These are phyloP conservation scores for Lynx canadensis DNA, from an alignment of 2,113 vertebrate genomes.

Conservation along the genomic window DNA sequence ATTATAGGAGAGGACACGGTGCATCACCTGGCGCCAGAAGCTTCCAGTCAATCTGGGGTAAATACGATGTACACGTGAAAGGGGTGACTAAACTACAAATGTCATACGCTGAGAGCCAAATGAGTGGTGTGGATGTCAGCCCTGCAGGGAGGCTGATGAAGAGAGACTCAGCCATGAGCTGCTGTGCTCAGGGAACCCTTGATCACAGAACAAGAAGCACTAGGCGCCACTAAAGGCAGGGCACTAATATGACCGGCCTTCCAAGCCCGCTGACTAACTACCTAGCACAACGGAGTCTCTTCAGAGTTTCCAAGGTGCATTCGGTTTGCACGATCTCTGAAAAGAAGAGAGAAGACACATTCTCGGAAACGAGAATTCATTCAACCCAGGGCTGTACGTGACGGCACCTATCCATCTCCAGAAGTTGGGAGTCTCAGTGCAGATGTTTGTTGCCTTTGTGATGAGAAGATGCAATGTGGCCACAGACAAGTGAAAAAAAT, in stretches of 20 bases:
- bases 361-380: background rate
- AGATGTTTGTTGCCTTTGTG: background rate
- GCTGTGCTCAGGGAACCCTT: background rate
- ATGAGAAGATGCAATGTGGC: background rate
- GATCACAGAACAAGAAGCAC: background rate
- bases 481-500: background rate
- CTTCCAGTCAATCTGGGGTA: background rate
- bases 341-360: background rate
- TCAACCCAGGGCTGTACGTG: background rate
- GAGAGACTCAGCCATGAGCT: background rate
- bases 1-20: background rate
- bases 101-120: conserved; percentile 5
- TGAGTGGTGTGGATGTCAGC: background rate
- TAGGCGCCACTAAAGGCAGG: background rate
- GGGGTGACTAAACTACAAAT: background rate
- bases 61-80: background rate
- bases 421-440: background rate
- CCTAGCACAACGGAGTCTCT: background rate
- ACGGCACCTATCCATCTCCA: background rate
- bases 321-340: background rate
- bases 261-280: background rate
- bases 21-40: background rate
- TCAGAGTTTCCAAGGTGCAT: background rate
- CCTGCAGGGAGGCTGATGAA: background rate
- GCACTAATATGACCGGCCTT: background rate